These are phyloP conservation scores for Papilio polytes DNA, from an alignment of 1,140 invertebrate genomes.

Conservation along the genomic window DNA sequence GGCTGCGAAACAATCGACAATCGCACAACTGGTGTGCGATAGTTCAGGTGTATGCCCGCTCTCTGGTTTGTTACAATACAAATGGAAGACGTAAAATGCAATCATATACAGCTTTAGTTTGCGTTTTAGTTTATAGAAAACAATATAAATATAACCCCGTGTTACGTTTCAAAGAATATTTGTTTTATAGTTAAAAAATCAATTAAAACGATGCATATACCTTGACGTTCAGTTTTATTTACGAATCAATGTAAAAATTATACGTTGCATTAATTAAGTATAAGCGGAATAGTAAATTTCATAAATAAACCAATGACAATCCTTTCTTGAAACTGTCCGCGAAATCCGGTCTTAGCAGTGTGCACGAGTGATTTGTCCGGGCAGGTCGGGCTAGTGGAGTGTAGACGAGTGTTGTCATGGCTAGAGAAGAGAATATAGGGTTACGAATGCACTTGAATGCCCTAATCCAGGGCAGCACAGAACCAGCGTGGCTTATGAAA, in stretches of 20 bases:
- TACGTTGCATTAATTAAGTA: slow-evolving; percentile 1
- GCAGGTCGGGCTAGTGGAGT: neutral
- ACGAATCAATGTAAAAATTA: slow-evolving; percentile 2
- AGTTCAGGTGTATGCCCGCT: too few relatives aligned
- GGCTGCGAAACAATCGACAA: too few relatives aligned
- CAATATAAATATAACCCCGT: too few relatives aligned
- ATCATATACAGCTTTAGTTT: too few relatives aligned
- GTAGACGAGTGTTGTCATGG: neutral
- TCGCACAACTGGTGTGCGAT: too few relatives aligned
- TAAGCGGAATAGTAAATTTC: slow-evolving; percentile 8
- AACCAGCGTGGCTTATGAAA: neutral
- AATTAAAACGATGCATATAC: neutral
- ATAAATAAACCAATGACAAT: neutral
- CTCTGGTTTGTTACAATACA: too few relatives aligned
- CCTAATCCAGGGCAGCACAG: neutral
- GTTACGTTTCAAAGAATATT: too few relatives aligned
- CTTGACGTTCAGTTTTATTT: neutral
- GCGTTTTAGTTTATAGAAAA: too few relatives aligned
- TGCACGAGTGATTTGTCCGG: neutral
- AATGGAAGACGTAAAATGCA: too few relatives aligned
- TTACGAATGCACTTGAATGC: neutral
- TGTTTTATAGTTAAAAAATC: neutral
- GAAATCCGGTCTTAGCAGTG: slow-evolving; percentile 14
- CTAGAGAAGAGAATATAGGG: neutral
- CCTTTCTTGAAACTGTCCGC: slow-evolving; percentile 1